Evolutionary conservation across 2,888 invertebrate genomes (phyloP).

Genomic region (Tupiocoris notatus): DNA sequence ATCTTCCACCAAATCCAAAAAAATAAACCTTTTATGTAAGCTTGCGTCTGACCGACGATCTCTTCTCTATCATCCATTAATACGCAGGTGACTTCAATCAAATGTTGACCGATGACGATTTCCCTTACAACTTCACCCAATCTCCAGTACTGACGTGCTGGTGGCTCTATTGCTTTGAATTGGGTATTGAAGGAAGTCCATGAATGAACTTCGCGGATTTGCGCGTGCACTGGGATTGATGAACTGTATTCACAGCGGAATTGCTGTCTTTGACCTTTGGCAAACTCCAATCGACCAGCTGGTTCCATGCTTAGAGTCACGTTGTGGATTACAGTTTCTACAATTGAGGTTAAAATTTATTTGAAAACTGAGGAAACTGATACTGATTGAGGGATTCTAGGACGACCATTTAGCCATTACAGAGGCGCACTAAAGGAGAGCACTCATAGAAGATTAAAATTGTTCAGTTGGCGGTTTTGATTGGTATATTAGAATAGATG

Average conservation of each 20-base stretch:
- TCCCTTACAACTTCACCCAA: neutral
- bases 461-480: too few relatives aligned
- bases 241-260: slow-evolving; percentile 28
- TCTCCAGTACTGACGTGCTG: neutral
- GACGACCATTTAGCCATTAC: too few relatives aligned
- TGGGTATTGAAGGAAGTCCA: neutral
- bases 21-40: slow-evolving; percentile 18
- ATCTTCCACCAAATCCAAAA: neutral
- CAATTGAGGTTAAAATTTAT: too few relatives aligned
- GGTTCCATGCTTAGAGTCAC: slow-evolving; percentile 29
- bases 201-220: slow-evolving; percentile 13
- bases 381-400: too few relatives aligned
- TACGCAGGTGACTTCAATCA: slow-evolving; percentile 6
- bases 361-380: too few relatives aligned
- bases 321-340: too few relatives aligned
- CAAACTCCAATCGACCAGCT: slow-evolving; percentile 2
- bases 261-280: neutral
- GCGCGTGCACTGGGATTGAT: neutral
- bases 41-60: slow-evolving; percentile 13
- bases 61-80: slow-evolving; percentile 5
- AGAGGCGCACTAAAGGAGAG: too few relatives aligned
- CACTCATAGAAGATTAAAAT: too few relatives aligned
- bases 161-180: too few relatives aligned
- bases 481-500: too few relatives aligned
- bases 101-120: neutral